Base-by-base conservation (phyloP, 2,888 invertebrate species). In the Sesamia inferens region DNA sequence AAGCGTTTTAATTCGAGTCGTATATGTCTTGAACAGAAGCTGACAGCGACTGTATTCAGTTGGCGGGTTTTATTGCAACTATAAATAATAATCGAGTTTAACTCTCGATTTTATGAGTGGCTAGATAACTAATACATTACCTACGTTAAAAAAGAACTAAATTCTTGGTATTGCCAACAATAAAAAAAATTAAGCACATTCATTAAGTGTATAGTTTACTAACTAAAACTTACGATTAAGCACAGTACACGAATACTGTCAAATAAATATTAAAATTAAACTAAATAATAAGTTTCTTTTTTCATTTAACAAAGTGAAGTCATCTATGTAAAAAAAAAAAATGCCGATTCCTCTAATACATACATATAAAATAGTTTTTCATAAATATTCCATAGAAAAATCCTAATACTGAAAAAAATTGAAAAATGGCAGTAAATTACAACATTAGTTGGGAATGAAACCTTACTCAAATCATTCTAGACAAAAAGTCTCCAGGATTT, bases 321-420 rank as follows among this genome's bases (percentile, higher is more conserved):
- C 73, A 76, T 54, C 31, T 74, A 66, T 66, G 42, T 66, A 65
- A 59, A 70, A 73, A 59, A 70, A 73, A 78, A 72, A 73, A 78
- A 81, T 74, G 81, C 82, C 85, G 80, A 86, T 82, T 84, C 68
- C 61, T 78, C 76, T 85, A 83, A 76, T 88, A 86, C 83, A 85
- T 85, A 88, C 80, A 89, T 76, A 87, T 66, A 80, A 76, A 79
- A 79, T 62, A 77, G 75, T 75, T 76, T 70, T 65, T 48, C 61
- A 72, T 71, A 84, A 59, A 83, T 75, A 83, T 74, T 71, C 72
- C 76, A 69, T 71, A 63, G 67, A 74, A 82, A 78, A 68, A 74
- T 64, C 68, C 81, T 91, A 92, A 92, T 91, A 92, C 92, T 92
- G 91, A 88, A 88, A 75, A 78, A 73, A 82, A 72, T n/a, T n/a